Base-by-base conservation (phyloP, 2,888 invertebrate species). In the Leptothorax acervorum region DNA sequence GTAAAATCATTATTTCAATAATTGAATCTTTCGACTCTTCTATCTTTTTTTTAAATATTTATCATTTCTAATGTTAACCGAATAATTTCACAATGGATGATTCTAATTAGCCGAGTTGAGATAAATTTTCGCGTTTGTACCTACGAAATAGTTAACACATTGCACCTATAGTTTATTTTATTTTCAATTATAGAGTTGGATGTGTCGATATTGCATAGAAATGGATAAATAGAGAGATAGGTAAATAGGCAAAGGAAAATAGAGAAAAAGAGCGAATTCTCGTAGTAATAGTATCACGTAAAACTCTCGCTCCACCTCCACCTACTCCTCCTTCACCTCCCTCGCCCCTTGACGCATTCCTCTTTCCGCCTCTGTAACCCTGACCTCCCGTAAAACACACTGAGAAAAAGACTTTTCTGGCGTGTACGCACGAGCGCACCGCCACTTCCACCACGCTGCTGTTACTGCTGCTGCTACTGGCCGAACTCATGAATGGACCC, bases 351-450 rank as follows among this genome's bases (percentile, higher is more conserved):
- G 53, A 66, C 68, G 55, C 85, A 45, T 84, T 86, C 62, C 83
- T 79, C 90, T 87, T 90, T 89, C 87, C 92, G 90, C 90, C 92
- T 92, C 93, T 93, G 92, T 93, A 93, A 93, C 93, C 93, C 93
- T 93, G 93, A 93, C 93, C 93, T 92, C 91, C 91, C 93, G 90
- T 93, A 93, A 93, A 93, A 91, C 89, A 90, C 89, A 91, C 92
- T 85, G 92, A 89, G 93, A 92, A 93, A 93, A 93, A 93, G 92
- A 93, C 93, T 93, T 93, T 93, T 93, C 92, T 92, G 91, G 85
- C 89, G 87, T 92, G 90, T 92, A 92, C 92, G 92, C 92, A 93
- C 93, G 92, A 92, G 92, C 86, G 87, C 81, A 89, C 87, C 71
- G 85, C 84, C 85, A 23, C 81, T 66, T 63, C 81, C 55, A 57